phyloP scores from a whole-genome alignment of 23 tunicate species.

The Trididemnum clinides region DNA sequence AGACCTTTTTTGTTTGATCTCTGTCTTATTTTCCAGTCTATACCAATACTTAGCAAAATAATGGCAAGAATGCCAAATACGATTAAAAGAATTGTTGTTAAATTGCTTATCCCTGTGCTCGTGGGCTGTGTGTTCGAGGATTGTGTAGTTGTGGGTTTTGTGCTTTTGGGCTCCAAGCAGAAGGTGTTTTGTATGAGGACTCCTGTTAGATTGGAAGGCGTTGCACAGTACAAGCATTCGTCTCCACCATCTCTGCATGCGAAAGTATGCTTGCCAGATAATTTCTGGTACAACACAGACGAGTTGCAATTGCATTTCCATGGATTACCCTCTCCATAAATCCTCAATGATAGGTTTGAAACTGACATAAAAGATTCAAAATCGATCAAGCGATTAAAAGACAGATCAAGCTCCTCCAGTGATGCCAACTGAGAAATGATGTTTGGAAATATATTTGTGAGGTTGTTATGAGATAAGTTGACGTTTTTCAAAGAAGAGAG shows the following conservation, averaged over 20 bases:
- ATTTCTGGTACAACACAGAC: neutral
- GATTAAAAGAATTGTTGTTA: too few relatives aligned
- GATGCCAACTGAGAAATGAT: neutral
- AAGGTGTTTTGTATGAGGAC: neutral
- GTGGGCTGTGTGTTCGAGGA: too few relatives aligned
- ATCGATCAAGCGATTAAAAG: neutral
- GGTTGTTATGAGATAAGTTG: neutral
- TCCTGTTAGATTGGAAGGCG: neutral
- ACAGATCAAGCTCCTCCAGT: neutral
- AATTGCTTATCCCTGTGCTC: too few relatives aligned
- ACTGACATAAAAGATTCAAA: neutral
- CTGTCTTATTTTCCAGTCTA: too few relatives aligned
- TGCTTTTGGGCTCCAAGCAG: too few relatives aligned
- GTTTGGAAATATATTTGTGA: neutral
- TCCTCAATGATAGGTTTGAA: neutral
- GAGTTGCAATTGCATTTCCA: slow-evolving; percentile 15
- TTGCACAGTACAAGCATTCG: neutral
- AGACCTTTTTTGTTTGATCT: too few relatives aligned
- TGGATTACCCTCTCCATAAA: slow-evolving; percentile 11
- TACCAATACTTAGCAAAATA: too few relatives aligned
- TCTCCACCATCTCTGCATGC: neutral
- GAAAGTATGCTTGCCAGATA: neutral
- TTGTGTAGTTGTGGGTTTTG: too few relatives aligned
- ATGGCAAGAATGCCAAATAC: too few relatives aligned
- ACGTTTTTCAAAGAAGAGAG: neutral